Percentiles rank a stretch among this genome's conserved stretches.
These are phyloP conservation scores for Myocastor coypus DNA, from an alignment of 2,113 vertebrate species.

Conservation along the genomic window DNA sequence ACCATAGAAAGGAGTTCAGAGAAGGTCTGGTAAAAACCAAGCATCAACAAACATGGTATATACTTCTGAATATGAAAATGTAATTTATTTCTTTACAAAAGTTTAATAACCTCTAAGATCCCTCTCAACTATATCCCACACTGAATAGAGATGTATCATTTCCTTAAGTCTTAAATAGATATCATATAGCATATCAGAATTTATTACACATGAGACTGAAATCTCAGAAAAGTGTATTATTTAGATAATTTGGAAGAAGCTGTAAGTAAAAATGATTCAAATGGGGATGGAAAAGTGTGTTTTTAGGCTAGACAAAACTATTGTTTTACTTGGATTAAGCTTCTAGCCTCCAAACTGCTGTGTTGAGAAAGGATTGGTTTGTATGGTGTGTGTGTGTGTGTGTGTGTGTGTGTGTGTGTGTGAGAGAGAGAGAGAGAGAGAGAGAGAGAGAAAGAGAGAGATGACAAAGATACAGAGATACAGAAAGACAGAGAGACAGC, in stretches of 20 bases:
- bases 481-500: no score
- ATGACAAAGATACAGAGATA: no score
- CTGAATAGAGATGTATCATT: not conserved
- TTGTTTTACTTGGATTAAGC: not conserved
- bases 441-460: no score
- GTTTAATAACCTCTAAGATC: not conserved
- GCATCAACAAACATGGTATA: not conserved
- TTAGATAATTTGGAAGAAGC: not conserved
- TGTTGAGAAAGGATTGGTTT: not conserved
- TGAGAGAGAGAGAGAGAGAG: no score
- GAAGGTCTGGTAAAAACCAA: not conserved
- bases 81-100: not conserved
- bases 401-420: not conserved
- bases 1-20: not conserved
- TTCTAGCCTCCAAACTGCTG: not conserved
- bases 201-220: not conserved
- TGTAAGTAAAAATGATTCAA: not conserved
- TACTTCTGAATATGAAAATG: slow-evolving; percentile 44
- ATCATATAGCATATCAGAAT: not conserved
- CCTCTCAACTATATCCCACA: not conserved
- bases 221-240: not conserved
- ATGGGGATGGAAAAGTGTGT: not conserved
- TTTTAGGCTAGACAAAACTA: not conserved
- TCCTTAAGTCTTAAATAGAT: not conserved
- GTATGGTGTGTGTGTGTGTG: no score